phyloP scores from a whole-genome alignment of 2,888 invertebrate species.

The Lacanobia wlatinum region DNA sequence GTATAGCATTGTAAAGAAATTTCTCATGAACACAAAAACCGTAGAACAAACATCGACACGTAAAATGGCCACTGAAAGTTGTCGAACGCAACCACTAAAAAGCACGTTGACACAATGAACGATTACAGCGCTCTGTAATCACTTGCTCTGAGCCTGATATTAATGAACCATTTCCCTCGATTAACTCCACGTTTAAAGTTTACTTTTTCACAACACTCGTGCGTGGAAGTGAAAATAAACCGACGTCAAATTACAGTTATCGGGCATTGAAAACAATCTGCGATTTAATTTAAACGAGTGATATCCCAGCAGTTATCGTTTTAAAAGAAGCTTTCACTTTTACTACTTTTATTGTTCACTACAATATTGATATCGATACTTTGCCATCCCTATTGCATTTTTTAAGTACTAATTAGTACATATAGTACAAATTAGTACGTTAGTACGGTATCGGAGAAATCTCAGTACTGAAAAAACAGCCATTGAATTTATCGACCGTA shows the following conservation, averaged over 20 bases:
- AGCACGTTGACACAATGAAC: slow-evolving; percentile 33
- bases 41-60: not conserved
- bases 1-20: not conserved
- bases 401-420: slow-evolving; percentile 1
- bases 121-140: slow-evolving; percentile 37
- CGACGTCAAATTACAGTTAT: slow-evolving; percentile 55
- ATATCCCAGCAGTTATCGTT: slow-evolving; percentile 68
- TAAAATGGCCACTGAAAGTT: slow-evolving; percentile 4
- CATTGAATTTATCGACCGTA: slow-evolving; percentile 17
- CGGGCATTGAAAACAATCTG: slow-evolving; percentile 66
- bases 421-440: not conserved
- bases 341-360: slow-evolving; percentile 20
- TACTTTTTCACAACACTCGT: slow-evolving; percentile 54
- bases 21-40: not conserved
- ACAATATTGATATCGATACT: not conserved
- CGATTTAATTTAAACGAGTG: slow-evolving; percentile 67
- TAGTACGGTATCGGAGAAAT: not conserved
- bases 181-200: slow-evolving; percentile 58
- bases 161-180: slow-evolving; percentile 48
- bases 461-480: not conserved
- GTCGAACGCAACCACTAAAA: slow-evolving; percentile 22
- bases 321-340: slow-evolving; percentile 71
- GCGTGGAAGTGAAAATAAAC: slow-evolving; percentile 39
- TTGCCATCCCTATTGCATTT: not conserved
- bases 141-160: slow-evolving; percentile 32